phyloP scores from a whole-genome alignment of 2,113 vertebrate species.

The Labrus mixtus region DNA sequence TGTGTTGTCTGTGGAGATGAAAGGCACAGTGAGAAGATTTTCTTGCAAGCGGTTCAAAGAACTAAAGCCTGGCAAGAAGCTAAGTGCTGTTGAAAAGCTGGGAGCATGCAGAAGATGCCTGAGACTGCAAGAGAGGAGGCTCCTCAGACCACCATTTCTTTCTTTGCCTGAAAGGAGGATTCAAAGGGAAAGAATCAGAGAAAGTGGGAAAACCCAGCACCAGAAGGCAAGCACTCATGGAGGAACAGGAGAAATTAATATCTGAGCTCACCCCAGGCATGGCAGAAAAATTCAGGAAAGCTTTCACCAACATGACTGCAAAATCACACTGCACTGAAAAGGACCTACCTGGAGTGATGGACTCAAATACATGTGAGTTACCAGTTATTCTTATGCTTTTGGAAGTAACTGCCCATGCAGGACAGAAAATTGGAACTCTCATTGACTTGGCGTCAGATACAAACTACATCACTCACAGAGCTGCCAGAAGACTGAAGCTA shows the following conservation, averaged over 20 bases:
- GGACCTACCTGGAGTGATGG: neutral
- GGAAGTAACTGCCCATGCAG: constrained; percentile 43
- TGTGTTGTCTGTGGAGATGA: constrained; percentile 9
- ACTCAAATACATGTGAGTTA: constrained; percentile 3
- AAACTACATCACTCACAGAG: constrained; percentile 51
- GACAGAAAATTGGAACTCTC: constrained; percentile 44
- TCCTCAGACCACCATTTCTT: neutral
- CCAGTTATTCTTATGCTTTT: constrained; percentile 39
- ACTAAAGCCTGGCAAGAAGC: neutral
- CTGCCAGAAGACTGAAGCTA: constrained; percentile 16
- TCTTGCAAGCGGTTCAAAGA: neutral
- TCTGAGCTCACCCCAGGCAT: constrained; percentile 27
- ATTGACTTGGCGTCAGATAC: constrained; percentile 45
- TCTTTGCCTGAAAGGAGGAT: neutral
- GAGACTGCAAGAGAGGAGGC: neutral
- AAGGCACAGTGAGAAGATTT: neutral
- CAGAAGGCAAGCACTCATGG: neutral
- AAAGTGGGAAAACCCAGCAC: too few relatives aligned
- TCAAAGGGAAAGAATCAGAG: too few relatives aligned
- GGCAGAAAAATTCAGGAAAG: constrained; percentile 22
- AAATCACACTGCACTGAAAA: neutral
- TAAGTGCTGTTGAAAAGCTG: neutral
- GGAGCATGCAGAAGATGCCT: neutral
- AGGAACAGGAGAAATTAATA: constrained; percentile 38
- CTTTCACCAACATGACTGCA: constrained; percentile 33